phyloP scores from a whole-genome alignment of 2,113 vertebrate genomes.

The human (Homo sapiens) region DNA sequence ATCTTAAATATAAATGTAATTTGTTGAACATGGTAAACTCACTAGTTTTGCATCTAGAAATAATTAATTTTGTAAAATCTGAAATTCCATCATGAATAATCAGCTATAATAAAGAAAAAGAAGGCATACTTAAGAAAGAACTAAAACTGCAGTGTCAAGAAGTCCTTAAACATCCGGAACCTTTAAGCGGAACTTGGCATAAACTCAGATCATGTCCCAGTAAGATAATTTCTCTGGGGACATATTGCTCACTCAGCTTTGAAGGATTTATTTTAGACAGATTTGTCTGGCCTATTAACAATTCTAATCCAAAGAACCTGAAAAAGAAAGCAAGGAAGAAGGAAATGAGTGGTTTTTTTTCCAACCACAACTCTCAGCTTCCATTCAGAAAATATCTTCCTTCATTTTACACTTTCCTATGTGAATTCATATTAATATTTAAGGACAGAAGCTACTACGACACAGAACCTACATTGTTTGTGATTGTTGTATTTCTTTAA shows the following conservation, averaged over 20 bases:
- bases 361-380: not conserved
- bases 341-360: not conserved
- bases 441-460: not conserved
- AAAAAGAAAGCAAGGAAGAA: conserved; percentile 30
- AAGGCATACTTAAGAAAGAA: not conserved
- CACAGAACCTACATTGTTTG: not conserved
- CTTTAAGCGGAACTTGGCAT: not conserved
- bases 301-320: conserved; percentile 49
- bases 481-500: not conserved
- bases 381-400: conserved; percentile 3
- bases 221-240: conserved; percentile 50
- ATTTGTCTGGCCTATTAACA: conserved; percentile 30
- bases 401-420: not conserved
- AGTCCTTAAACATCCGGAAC: not conserved
- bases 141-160: not conserved
- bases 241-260: conserved; percentile 38
- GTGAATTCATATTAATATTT: not conserved
- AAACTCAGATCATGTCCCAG: not conserved
- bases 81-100: not conserved
- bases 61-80: conserved; percentile 2
- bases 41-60: not conserved
- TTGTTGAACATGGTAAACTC: not conserved
- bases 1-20: conserved; percentile 8
- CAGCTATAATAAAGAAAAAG: not conserved
- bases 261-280: conserved; percentile 53